Percentiles rank a stretch among this genome's conserved stretches.
phyloP scores from a whole-genome alignment of 1,140 invertebrate genomes.

The Zaprionus nigranus region DNA sequence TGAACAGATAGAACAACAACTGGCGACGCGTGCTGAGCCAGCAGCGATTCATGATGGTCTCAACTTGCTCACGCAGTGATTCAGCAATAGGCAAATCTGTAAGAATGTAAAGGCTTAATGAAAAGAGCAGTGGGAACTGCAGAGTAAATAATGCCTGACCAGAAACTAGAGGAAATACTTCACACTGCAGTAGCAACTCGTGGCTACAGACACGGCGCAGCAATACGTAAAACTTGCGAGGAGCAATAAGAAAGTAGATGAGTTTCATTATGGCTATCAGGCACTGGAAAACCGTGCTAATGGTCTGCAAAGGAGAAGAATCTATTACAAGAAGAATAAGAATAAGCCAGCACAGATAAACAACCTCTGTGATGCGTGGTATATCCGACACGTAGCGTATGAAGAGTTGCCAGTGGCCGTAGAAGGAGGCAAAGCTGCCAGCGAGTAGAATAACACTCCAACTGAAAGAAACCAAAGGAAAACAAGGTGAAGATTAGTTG shows the following conservation, averaged over 20 bases:
- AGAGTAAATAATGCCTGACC: slow-evolving; percentile 30
- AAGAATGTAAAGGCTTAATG: neutral
- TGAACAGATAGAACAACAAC: slow-evolving; percentile 59
- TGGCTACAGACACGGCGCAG: slow-evolving; percentile 54
- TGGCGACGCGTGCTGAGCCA: slow-evolving; percentile 68
- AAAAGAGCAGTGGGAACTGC: neutral
- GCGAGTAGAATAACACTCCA: slow-evolving; percentile 63
- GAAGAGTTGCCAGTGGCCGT: slow-evolving; percentile 69
- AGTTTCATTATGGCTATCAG: slow-evolving; percentile 66
- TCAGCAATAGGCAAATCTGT: slow-evolving; percentile 56
- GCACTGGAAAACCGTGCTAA: slow-evolving; percentile 65
- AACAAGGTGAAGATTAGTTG: neutral
- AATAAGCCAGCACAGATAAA: too few species aligned
- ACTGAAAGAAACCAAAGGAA: slow-evolving; percentile 10
- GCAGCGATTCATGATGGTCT: slow-evolving; percentile 48
- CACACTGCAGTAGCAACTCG: slow-evolving; percentile 60
- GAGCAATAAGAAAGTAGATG: slow-evolving; percentile 63
- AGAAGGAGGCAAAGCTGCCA: slow-evolving; percentile 56
- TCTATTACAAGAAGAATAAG: slow-evolving; percentile 12
- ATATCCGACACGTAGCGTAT: slow-evolving; percentile 55
- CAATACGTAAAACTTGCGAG: slow-evolving; percentile 53
- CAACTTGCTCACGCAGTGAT: slow-evolving; percentile 45
- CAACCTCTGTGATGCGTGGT: slow-evolving; percentile 41
- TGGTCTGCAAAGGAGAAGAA: slow-evolving; percentile 46
- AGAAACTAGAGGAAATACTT: slow-evolving; percentile 59